Evolutionary conservation across 1,140 invertebrate species (phyloP).

Genomic region (Listronotus bonariensis): DNA sequence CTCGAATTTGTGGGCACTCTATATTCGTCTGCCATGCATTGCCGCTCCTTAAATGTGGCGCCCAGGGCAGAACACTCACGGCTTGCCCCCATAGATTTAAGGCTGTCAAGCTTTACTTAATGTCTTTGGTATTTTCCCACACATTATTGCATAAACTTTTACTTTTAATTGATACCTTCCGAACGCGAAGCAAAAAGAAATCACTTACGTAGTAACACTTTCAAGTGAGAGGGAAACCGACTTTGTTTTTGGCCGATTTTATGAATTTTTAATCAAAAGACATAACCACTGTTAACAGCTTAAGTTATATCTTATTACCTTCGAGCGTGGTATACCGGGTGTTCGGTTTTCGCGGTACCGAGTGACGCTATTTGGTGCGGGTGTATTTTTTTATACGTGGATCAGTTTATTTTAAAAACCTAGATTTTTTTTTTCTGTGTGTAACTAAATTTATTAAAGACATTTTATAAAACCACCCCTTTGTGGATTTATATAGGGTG

Average conservation of each 20-base stretch:
- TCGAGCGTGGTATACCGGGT: constrained; percentile 23
- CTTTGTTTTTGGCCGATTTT: constrained; percentile 35
- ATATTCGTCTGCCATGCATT: too few species aligned
- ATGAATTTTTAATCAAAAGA: constrained; percentile 37
- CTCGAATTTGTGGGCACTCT: too few species aligned
- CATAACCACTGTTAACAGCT: constrained; percentile 30
- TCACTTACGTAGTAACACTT: constrained; percentile 19
- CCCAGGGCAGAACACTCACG: too few species aligned
- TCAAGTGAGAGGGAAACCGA: constrained; percentile 38
- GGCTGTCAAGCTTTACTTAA: too few species aligned
- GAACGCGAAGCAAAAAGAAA: constrained; percentile 7
- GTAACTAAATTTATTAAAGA: neutral
- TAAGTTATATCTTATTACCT: constrained; percentile 18
- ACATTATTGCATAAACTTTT: neutral
- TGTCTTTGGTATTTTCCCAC: neutral
- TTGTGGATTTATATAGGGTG: too few species aligned
- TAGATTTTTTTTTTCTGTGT: constrained; percentile 9
- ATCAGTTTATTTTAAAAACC: neutral
- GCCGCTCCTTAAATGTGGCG: too few species aligned
- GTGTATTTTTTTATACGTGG: neutral
- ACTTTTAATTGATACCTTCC: neutral
- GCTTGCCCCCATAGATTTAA: too few species aligned
- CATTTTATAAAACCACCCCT: too few species aligned
- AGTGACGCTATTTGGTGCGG: constrained; percentile 6
- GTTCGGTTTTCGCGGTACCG: constrained; percentile 13